Base-by-base conservation (phyloP, 1,140 invertebrate genomes). In the Trachelipus rathkii region DNA sequence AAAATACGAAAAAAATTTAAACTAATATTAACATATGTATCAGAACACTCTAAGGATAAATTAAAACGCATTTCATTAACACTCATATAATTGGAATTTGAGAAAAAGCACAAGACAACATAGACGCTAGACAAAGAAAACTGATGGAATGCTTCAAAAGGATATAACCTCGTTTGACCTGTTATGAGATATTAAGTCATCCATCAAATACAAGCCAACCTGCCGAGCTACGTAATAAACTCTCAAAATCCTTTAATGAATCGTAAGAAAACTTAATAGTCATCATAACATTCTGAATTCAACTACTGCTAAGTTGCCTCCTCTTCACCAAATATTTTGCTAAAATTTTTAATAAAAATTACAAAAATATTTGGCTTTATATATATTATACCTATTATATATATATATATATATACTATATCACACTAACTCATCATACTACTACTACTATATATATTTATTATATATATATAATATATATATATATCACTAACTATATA, bases 21-120 rank as follows among this genome's bases (percentile, higher is more conserved):
- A n/a, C n/a, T n/a, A 33, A 33, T 3, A 33, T 33, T 3, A 33
- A 33, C 1, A 33, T 33, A 33, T 3, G n/a, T n/a, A 33, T 3
- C 33, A 33, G 6, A 33, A 33, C 33, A n/a, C n/a, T n/a, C n/a
- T 33, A 60, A 60, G 50, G 50, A 60, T 13, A 60, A 60, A 15
- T 2, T 60, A 8, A 60, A 60, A 60, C 1, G 8, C 50, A 3
- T 19, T 60, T 13, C 11, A 19, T 8, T 60, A 60, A 60, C 50
- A 60, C 50, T 60, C 50, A 60, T 60, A 60, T 60, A 60, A 60
- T 60, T 19, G 50, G 50, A 60, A 60, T 19, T 60, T 60, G 50
- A 60, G 50, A 60, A 60, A n/a, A 60, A 60, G 50, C 11, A 60
- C 50, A 60, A 60, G 50, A 60, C 50, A 19, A 60, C 50, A 60